These are phyloP conservation scores for Patiria pectinifera DNA, from an alignment of 53 echinoderm and acorn worm species.

Conservation along the genomic window DNA sequence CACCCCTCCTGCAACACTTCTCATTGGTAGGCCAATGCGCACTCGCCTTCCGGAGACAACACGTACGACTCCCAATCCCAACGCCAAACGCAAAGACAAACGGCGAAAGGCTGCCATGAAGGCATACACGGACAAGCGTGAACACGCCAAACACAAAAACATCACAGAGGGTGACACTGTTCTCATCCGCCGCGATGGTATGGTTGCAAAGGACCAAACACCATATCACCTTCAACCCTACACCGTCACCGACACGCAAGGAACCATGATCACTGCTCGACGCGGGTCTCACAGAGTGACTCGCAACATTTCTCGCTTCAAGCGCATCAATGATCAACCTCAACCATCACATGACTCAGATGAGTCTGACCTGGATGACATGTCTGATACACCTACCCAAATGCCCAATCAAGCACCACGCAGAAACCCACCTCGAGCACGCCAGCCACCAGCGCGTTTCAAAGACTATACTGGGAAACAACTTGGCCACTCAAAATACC, in stretches of 20 bases:
- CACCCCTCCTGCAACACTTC: constrained; percentile 35
- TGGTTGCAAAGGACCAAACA: constrained; percentile 32
- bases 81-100: constrained; percentile 1
- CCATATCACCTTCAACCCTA: constrained; percentile 57
- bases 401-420: constrained; percentile 8
- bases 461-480: constrained; percentile 25
- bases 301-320: constrained; percentile 31
- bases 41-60: constrained; percentile 12
- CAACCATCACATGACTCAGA: neutral
- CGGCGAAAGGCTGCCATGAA: neutral
- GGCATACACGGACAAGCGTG: constrained; percentile 19
- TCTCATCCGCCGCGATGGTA: constrained; percentile 35
- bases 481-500: neutral
- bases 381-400: neutral
- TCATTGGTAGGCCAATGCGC: constrained; percentile 18
- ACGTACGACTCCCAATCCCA: neutral
- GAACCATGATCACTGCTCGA: constrained; percentile 46
- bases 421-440: neutral
- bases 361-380: constrained; percentile 20
- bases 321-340: neutral
- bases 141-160: neutral
- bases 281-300: constrained; percentile 47
- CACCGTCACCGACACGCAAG: constrained; percentile 41
- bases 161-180: constrained; percentile 25
- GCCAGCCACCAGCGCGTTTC: constrained; percentile 19